phyloP scores from a whole-genome alignment of 2,113 vertebrate species.

The Phalacrocorax brasilianus region DNA sequence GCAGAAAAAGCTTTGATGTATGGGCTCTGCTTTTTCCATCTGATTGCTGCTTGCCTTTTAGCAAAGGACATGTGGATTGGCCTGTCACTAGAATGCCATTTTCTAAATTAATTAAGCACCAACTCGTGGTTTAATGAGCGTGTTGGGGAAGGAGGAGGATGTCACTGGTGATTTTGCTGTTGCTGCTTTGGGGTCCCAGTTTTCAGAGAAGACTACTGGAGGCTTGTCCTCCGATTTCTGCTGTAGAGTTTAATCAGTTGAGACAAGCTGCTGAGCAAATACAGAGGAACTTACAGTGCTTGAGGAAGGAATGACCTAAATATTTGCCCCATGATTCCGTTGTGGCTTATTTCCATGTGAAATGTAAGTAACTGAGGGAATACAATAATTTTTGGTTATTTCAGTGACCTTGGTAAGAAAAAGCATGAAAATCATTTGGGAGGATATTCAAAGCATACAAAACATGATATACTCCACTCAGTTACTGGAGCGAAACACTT shows the following conservation, averaged over 20 bases:
- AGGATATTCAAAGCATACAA: neutral
- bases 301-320: neutral
- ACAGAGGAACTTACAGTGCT: conserved; percentile 10
- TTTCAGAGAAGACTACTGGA: neutral
- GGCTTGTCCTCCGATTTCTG: neutral
- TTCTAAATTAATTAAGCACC: neutral
- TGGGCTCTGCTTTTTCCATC: neutral
- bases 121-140: neutral
- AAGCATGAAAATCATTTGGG: neutral
- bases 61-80: neutral
- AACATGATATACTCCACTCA: neutral
- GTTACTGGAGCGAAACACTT: neutral
- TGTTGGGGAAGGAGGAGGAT: neutral
- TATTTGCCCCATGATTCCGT: neutral
- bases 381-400: neutral
- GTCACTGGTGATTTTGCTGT: neutral
- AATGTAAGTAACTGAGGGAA: neutral
- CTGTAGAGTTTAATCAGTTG: neutral
- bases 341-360: neutral
- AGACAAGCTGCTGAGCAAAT: conserved; percentile 49
- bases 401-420: neutral
- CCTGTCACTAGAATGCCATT: neutral
- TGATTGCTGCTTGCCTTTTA: neutral
- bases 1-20: neutral
- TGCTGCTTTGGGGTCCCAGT: neutral